A percentile compares a stretch with the other conserved stretches of the same genome.
Evolutionary conservation across 2,113 vertebrate genomes (phyloP).

Genomic region (Microcebus griseorufus): DNA sequence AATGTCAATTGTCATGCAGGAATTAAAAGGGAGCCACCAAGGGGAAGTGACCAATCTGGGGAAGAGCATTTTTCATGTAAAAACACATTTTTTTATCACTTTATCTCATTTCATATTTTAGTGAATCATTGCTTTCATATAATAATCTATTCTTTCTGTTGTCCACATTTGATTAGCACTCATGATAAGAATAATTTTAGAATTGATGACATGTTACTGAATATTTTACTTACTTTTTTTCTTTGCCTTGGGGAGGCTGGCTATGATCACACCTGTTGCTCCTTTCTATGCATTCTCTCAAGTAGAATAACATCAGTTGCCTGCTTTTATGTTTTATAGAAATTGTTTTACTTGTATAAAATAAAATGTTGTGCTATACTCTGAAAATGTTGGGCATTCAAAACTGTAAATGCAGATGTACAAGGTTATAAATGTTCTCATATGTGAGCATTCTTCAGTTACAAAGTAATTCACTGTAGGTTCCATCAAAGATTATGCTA

Average conservation of each 20-base stretch:
- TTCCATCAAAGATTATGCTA: neutral
- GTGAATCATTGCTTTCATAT: neutral
- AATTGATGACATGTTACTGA: neutral
- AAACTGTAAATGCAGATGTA: neutral
- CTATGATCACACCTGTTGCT: no score
- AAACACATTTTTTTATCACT: neutral
- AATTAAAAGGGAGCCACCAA: neutral
- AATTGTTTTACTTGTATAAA: slow-evolving; percentile 14
- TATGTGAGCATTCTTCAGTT: neutral
- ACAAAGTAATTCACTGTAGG: neutral
- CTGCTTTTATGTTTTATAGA: neutral
- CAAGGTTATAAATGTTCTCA: neutral
- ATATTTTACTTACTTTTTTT: neutral
- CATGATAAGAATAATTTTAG: neutral
- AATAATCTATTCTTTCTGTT: neutral
- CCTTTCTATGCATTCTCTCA: neutral
- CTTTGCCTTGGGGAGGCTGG: neutral
- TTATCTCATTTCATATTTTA: slow-evolving; percentile 5
- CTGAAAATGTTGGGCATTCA: neutral
- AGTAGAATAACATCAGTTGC: neutral
- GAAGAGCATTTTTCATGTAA: neutral
- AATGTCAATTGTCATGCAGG: neutral
- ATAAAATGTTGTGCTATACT: neutral
- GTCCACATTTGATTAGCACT: neutral
- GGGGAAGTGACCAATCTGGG: neutral